Percentiles rank a stretch among this genome's conserved stretches.
These are phyloP conservation scores for Stichodactyla mertensii DNA, from an alignment of 64 coral and sea anemone genomes.

Conservation along the genomic window DNA sequence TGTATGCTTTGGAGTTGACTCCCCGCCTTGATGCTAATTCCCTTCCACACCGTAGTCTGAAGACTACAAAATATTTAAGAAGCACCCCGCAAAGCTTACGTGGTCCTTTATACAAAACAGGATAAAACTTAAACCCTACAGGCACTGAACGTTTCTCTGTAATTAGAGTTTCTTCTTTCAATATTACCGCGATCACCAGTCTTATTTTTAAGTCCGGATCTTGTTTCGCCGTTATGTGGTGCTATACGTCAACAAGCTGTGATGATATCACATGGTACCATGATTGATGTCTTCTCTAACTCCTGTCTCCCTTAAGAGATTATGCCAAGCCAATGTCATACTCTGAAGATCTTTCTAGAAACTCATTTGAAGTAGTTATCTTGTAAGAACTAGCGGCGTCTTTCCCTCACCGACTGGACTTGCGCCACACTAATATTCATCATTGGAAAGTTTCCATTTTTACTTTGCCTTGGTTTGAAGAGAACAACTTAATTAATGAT, in stretches of 20 bases:
- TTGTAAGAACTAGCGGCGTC: background rate
- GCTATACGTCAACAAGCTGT: background rate
- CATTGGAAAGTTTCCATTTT: background rate
- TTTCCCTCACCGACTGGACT: background rate
- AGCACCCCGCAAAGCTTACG: background rate
- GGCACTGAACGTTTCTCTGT: too few relatives aligned
- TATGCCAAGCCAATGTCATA: background rate
- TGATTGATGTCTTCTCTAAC: background rate
- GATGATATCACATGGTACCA: background rate
- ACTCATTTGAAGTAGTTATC: background rate
- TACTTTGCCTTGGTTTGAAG: too few relatives aligned
- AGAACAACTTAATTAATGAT: too few relatives aligned
- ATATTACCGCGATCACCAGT: background rate
- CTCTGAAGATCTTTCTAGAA: background rate
- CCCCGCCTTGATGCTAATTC: background rate
- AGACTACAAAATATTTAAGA: too few relatives aligned
- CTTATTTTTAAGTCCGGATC: background rate
- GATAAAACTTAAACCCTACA: too few relatives aligned
- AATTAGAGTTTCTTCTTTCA: too few relatives aligned
- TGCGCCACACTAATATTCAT: background rate
- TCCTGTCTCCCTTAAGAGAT: background rate
- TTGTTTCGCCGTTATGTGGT: background rate
- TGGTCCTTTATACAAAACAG: too few relatives aligned
- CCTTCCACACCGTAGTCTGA: background rate
- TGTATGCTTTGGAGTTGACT: background rate